Base-by-base conservation (phyloP, 2,797 vertebrate genomes). In the Tarsius wallacei region DNA sequence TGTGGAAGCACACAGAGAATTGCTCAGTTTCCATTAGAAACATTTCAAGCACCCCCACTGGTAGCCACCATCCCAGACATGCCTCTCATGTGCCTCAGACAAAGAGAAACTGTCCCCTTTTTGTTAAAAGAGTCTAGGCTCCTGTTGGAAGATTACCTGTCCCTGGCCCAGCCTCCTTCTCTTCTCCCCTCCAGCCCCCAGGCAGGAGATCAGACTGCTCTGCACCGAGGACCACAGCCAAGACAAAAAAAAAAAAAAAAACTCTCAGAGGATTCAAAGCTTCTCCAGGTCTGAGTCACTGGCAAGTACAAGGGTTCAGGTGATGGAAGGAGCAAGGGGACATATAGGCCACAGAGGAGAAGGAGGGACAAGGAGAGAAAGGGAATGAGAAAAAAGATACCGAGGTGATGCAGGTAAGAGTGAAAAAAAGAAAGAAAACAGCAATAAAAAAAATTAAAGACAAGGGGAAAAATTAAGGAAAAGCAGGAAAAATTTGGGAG, bases 61-160 rank as follows among this genome's bases (percentile, higher is more conserved):
- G 95, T 83, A 55, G 55, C 66, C 70, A 22, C 61, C 59, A 91
- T 95, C 88, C 87, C 86, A 57, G 93, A 93, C 93, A 98, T 90
- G 74, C 97, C 97, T 92, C 96, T 97, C 64, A 61, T 51, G 87
- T 88, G 84, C 63, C 91, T 76, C 53, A 97, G 94, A 98, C 97
- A 98, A 98, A 98, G 96, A 97, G 90, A 96, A 71, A 96, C 96
- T 93, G 96, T 98, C 95, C 97, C 94, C 92, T 63, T 97, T 98
- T 97, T 96, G 93, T 98, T 94, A 95, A 74, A 74, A 90, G 78
- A 96, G 97, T 91, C 59, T 89, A 96, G 90, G 84, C 85, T 91
- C 83, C 86, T 15, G 53, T 78, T 93, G 87, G 90, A 97, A 97
- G 91, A 97, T 91, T 96, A 98, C 96, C 98, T 97, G 96, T 92